phyloP scores from a whole-genome alignment of 2,113 vertebrate genomes.

The Sylvietta virens region DNA sequence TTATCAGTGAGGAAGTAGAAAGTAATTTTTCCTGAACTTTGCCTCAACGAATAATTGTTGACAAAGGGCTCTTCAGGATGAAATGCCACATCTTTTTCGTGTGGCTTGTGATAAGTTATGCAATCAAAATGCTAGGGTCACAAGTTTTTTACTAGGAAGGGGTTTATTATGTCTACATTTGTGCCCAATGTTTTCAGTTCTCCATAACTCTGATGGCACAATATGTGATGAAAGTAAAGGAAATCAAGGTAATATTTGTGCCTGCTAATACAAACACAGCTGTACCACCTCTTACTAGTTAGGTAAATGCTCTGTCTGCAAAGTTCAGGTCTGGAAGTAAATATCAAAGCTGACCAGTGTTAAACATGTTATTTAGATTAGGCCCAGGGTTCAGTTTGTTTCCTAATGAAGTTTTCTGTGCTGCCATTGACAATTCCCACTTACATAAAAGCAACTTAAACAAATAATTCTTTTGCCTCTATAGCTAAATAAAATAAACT shows the following conservation, averaged over 20 bases:
- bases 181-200: not conserved
- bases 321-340: not conserved
- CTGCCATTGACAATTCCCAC: not conserved
- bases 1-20: not conserved
- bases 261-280: not conserved
- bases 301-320: not conserved
- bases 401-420: not conserved
- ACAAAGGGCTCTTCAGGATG: not conserved
- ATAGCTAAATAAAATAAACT: not conserved
- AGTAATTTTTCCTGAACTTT: constrained; percentile 19
- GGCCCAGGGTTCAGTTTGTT: not conserved
- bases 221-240: not conserved
- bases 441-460: not conserved
- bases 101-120: not conserved
- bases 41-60: not conserved
- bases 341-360: not conserved
- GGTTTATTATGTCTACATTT: not conserved
- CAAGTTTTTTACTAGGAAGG: not conserved
- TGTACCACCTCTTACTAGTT: not conserved
- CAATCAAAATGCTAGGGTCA: not conserved
- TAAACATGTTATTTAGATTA: not conserved
- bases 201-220: not conserved
- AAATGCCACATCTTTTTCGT: not conserved
- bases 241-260: not conserved
- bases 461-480: not conserved